Conservation (phyloP, 2,797 vertebrate genomes). For the Megalops cyprinoides region DNA sequence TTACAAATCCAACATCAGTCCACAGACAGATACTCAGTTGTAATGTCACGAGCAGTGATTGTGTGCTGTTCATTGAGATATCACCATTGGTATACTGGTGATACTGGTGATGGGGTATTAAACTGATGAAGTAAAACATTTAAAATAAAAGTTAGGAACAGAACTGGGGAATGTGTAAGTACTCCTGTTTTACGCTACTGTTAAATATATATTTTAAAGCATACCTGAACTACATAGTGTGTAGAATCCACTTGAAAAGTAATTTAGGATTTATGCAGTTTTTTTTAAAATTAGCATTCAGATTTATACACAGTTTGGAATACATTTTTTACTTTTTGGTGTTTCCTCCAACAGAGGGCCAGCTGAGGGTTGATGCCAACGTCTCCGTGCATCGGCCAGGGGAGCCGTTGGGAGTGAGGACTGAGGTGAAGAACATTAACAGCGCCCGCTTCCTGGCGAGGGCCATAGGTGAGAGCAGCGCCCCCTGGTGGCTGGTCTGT, state of each 20-base stretch:
- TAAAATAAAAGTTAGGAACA: not conserved
- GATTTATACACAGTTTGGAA: slow-evolving; percentile 39
- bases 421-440: slow-evolving; percentile 99
- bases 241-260: not conserved
- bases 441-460: slow-evolving; percentile 86
- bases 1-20: not conserved
- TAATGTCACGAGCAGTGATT: not conserved
- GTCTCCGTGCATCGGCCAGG: slow-evolving; percentile 90
- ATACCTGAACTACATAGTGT: not conserved
- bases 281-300: slow-evolving; percentile 38
- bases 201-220: not conserved
- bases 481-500: not conserved
- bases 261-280: slow-evolving; percentile 42
- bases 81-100: not conserved
- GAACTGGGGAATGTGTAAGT: not conserved
- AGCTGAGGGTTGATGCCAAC: slow-evolving; percentile 96
- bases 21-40: not conserved
- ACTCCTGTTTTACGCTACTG: not conserved
- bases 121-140: not conserved
- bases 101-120: not conserved
- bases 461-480: slow-evolving; percentile 77
- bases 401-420: slow-evolving; percentile 85
- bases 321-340: not conserved
- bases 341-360: slow-evolving; percentile 82
- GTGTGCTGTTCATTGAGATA: not conserved